These are phyloP conservation scores for Silurus aristotelis DNA, from an alignment of 2,797 vertebrate species.

Conservation along the genomic window DNA sequence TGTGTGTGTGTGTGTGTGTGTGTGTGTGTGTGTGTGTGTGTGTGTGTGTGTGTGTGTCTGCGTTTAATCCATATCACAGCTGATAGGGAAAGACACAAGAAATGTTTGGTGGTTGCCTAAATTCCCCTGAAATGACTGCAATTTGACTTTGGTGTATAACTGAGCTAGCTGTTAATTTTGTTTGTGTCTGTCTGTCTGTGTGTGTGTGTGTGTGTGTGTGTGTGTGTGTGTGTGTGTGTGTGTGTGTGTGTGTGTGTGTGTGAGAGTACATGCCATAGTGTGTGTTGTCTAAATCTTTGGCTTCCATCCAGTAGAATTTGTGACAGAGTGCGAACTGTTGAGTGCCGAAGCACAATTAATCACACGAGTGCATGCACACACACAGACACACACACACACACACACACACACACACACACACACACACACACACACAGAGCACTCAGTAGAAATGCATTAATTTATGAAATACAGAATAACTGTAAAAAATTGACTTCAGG, in stretches of 20 bases:
- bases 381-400: neutral
- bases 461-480: neutral
- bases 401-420: no score
- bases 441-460: neutral
- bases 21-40: constrained; percentile 53
- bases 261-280: neutral
- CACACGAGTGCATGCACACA: constrained; percentile 32
- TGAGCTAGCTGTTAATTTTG: no score
- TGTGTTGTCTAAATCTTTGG: constrained; percentile 52
- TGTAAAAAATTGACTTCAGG: neutral
- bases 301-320: constrained; percentile 51
- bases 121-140: no score
- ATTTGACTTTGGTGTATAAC: no score
- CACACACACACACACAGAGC: constrained; percentile 19
- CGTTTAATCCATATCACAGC: neutral
- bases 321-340: constrained; percentile 18
- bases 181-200: no score
- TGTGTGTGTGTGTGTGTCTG: constrained; percentile 62
- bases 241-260: no score
- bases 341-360: constrained; percentile 42
- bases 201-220: no score
- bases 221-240: no score
- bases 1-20: constrained; percentile 9
- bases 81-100: no score
- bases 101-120: no score